A percentile compares a stretch with the other conserved stretches of the same genome.
Evolutionary conservation across 2,888 invertebrate genomes (phyloP).

Genomic region (Epinotia demarniana): DNA sequence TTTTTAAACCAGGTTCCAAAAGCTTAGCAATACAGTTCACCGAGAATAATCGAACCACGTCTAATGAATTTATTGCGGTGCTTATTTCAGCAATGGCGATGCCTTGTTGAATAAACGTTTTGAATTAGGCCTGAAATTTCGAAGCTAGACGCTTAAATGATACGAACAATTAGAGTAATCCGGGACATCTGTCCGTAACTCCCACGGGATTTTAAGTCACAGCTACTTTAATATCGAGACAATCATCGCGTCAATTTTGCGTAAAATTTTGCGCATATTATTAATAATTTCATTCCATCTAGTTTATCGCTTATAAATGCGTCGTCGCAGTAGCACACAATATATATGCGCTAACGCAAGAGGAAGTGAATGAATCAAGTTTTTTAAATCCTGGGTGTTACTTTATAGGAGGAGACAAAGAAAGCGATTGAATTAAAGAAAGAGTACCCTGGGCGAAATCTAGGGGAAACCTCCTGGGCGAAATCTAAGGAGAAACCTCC

Average conservation of each 20-base stretch:
- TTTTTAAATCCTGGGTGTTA: no score
- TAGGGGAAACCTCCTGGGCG: no score
- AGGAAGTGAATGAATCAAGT: no score
- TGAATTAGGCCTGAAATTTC: conserved; percentile 5
- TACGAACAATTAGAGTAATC: conserved; percentile 1
- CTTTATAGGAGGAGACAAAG: no score
- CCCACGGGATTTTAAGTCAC: background rate
- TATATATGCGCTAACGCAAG: no score
- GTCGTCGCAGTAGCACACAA: no score
- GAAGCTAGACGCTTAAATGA: background rate
- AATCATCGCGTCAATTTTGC: background rate
- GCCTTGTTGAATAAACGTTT: conserved; percentile 17
- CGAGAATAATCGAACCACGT: background rate
- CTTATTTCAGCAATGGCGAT: conserved; percentile 8
- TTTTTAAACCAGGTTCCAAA: background rate
- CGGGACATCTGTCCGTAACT: background rate
- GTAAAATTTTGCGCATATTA: background rate
- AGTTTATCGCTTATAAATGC: no score
- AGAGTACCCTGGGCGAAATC: no score
- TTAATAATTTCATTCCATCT: no score
- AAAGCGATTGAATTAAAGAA: no score
- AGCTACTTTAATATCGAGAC: background rate
- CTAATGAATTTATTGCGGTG: conserved; percentile 10
- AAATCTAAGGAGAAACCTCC: no score
- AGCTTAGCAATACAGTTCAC: conserved; percentile 5